Evolutionary conservation across 2,113 vertebrate species (phyloP).

Genomic region (Carassius carassius): DNA sequence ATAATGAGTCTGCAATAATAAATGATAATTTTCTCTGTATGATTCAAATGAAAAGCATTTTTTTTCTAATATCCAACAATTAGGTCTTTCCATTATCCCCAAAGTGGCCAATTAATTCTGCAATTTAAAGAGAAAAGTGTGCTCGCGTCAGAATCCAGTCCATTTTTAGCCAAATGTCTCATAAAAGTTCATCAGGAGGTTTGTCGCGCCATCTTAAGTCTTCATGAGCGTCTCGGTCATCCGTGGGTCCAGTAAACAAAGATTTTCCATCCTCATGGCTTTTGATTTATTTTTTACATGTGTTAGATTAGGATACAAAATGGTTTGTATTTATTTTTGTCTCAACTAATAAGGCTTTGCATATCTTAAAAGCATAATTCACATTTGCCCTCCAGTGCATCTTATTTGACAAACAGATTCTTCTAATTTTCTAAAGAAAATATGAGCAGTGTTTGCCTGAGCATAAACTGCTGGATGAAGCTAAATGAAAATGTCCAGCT

Average conservation of each 20-base stretch:
- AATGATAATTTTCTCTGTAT: constrained; percentile 9
- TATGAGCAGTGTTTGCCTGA: neutral
- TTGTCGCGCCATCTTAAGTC: neutral
- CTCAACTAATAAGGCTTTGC: neutral
- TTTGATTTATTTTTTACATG: neutral
- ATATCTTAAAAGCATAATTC: neutral
- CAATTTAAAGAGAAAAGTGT: constrained; percentile 6
- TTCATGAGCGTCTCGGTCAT: constrained; percentile 10
- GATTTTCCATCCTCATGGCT: neutral
- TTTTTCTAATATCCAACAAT: constrained; percentile 37
- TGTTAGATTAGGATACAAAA: neutral
- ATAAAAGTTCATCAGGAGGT: neutral
- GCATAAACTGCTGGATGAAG: neutral
- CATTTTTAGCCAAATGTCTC: constrained; percentile 27
- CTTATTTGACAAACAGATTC: neutral
- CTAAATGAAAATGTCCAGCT: neutral
- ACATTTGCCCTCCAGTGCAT: neutral
- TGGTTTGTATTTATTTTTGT: neutral
- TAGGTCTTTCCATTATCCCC: constrained; percentile 35
- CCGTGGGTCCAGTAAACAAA: neutral
- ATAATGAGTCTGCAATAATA: constrained; percentile 1
- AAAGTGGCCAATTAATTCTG: constrained; percentile 44
- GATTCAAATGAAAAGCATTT: constrained; percentile 29
- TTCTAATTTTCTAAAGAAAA: neutral
- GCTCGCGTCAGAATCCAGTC: neutral